phyloP scores from a whole-genome alignment of 2,113 vertebrate genomes.

The Ptilorrhoa leucosticta region DNA sequence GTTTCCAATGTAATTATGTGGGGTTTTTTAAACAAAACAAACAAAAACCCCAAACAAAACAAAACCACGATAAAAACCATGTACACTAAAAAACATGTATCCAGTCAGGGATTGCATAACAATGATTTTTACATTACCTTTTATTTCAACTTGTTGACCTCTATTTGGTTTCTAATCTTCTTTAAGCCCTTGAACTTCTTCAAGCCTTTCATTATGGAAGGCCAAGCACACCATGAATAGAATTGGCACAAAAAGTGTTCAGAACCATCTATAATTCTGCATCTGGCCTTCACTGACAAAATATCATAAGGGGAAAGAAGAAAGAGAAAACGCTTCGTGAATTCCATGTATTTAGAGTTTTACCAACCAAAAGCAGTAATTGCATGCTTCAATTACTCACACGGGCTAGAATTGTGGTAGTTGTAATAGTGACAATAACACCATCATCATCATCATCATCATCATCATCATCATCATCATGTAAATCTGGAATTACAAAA shows the following conservation, averaged over 20 bases:
- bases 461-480: not conserved
- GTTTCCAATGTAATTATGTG: not conserved
- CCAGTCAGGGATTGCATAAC: not conserved
- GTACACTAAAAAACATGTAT: no score
- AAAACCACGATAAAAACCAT: not conserved
- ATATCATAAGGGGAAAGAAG: not conserved
- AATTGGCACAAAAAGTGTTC: not conserved
- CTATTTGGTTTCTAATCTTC: not conserved
- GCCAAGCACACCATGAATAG: rapidly evolving
- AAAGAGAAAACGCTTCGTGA: rapidly evolving
- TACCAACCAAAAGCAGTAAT: not conserved
- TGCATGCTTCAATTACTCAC: not conserved
- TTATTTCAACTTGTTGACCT: not conserved
- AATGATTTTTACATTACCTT: not conserved
- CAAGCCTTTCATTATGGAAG: not conserved
- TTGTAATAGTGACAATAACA: not conserved
- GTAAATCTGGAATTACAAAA: not conserved
- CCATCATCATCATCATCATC: not conserved
- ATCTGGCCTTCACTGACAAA: not conserved
- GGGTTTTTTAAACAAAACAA: not conserved
- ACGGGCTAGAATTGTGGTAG: not conserved
- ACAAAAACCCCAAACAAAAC: not conserved
- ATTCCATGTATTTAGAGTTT: rapidly evolving
- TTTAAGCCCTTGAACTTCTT: not conserved
- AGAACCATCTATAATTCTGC: not conserved